A percentile compares a stretch with the other conserved stretches of the same genome.
phyloP scores from a whole-genome alignment of 1,140 invertebrate species.

The Halyomorpha halys region DNA sequence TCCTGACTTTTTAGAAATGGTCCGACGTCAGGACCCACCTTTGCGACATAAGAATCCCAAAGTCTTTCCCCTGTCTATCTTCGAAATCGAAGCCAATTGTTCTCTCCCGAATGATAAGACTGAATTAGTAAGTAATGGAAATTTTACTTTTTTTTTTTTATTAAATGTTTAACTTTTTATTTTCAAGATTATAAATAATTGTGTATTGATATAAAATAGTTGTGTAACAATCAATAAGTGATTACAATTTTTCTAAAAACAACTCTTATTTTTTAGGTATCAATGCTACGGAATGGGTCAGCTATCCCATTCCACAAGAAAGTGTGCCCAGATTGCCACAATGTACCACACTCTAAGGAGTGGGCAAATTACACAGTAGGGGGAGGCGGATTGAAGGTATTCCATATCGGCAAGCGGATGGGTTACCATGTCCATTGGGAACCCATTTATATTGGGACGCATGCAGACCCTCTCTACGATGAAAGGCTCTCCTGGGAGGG shows the following conservation, averaged over 20 bases:
- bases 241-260: no score
- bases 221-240: no score
- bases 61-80: conserved; percentile 71
- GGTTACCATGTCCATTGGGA: conserved; percentile 78
- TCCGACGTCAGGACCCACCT: conserved; percentile 54
- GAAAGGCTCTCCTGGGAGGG: conserved; percentile 80
- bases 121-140: conserved; percentile 36
- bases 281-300: conserved; percentile 60
- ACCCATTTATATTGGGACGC: conserved; percentile 78
- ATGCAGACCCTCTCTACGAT: conserved; percentile 78
- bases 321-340: conserved; percentile 77
- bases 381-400: conserved; percentile 61
- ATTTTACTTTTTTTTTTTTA: no score
- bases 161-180: no score
- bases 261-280: conserved; percentile 38
- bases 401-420: conserved; percentile 70
- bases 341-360: conserved; percentile 71
- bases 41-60: conserved; percentile 54
- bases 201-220: no score
- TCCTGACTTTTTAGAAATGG: conserved; percentile 68
- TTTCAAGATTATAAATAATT: no score
- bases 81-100: conserved; percentile 63
- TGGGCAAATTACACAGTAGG: conserved; percentile 60
- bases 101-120: conserved; percentile 39
- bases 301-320: conserved; percentile 87